Evolutionary conservation across 2,113 vertebrate genomes (phyloP).

Genomic region (Axis porcinus): DNA sequence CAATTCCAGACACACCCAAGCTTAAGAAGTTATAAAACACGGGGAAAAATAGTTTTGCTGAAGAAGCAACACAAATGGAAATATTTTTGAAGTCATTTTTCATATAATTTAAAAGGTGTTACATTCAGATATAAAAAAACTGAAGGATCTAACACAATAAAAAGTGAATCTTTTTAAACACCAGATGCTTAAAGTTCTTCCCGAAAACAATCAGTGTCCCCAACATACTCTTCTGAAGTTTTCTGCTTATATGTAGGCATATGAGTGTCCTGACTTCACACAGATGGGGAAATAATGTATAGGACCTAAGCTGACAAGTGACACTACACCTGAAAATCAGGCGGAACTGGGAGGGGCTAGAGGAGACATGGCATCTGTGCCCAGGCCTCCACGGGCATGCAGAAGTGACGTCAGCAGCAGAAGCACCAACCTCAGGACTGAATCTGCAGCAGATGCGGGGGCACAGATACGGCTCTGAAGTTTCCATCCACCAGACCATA

Average conservation of each 20-base stretch:
- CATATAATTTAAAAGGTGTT: background rate
- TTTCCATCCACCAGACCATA: background rate
- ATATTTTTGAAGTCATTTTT: conserved; percentile 23
- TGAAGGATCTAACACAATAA: background rate
- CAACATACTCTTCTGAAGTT: background rate
- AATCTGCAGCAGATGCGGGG: background rate
- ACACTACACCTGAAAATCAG: background rate
- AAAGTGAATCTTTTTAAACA: background rate
- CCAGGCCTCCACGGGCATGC: background rate
- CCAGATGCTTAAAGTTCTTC: background rate
- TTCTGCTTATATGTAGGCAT: background rate
- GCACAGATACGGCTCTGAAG: background rate
- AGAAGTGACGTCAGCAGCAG: background rate
- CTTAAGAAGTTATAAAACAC: background rate
- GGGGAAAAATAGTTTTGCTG: background rate
- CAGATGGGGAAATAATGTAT: background rate
- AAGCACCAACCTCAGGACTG: background rate
- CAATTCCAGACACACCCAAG: background rate
- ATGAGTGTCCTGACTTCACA: background rate
- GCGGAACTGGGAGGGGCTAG: background rate
- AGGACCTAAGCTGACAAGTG: background rate
- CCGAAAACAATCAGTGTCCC: background rate
- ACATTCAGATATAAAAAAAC: background rate
- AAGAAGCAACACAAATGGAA: background rate
- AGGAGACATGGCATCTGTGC: background rate